Conservation (phyloP, 1,140 invertebrate genomes). For the Drosophila burlai region DNA sequence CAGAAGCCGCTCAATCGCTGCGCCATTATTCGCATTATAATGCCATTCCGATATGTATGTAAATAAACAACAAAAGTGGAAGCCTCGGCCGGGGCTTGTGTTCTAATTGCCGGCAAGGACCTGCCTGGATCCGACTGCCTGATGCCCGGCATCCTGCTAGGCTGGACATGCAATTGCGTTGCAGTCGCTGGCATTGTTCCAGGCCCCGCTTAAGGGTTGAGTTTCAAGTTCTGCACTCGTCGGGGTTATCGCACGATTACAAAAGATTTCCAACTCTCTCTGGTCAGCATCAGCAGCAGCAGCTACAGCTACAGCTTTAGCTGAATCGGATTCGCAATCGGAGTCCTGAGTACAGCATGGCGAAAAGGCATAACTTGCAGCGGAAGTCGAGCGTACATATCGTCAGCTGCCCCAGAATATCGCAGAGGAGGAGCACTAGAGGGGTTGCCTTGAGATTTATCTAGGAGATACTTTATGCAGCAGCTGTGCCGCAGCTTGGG, state of each 20-base stretch:
- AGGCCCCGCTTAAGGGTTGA: conserved; percentile 66
- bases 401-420: conserved; percentile 44
- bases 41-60: conserved; percentile 78
- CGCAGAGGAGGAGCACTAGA: background rate
- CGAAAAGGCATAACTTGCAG: conserved; percentile 62
- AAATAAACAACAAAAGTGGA: conserved; percentile 58
- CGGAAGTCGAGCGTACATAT: conserved; percentile 60
- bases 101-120: conserved; percentile 80
- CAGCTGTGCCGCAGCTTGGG: conserved; percentile 38
- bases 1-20: conserved; percentile 50
- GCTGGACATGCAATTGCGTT: conserved; percentile 81
- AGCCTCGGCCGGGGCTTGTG: conserved; percentile 32
- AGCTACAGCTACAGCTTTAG: background rate
- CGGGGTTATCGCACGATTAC: conserved; percentile 81
- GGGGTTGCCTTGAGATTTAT: conserved; percentile 56
- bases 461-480: conserved; percentile 70
- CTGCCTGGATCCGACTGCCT: conserved; percentile 60
- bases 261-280: conserved; percentile 74
- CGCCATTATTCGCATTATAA: conserved; percentile 66
- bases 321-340: conserved; percentile 12
- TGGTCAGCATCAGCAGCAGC: conserved; percentile 51
- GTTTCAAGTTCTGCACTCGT: conserved; percentile 72
- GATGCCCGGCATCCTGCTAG: conserved; percentile 73
- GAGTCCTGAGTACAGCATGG: conserved; percentile 34
- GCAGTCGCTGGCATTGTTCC: conserved; percentile 73